Evolutionary conservation across 2,113 vertebrate species (phyloP), one percentile per base, ranked within the genome.

Genomic region (Myiozetetes cayanensis): DNA sequence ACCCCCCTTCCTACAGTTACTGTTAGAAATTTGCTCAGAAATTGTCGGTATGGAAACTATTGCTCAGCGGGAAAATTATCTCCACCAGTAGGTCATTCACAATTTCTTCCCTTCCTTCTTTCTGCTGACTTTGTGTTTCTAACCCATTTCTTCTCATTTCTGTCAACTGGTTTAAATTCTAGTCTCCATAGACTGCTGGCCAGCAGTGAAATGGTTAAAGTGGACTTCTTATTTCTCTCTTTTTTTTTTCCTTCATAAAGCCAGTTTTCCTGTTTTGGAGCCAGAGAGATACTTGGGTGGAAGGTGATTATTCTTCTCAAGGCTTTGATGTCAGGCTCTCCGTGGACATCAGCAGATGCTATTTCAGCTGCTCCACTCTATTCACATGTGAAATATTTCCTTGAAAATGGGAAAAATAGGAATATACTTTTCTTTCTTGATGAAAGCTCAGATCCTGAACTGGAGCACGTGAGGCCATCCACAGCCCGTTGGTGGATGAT

Each of bases 21-120:
- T 75, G 49, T 25, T 82, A 83, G 70, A 82, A 81, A 78, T 72
- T 75, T 72, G 61, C 49, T 75, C 77, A 94, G 72, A 90, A 94
- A 50, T 87, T 85, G 59, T 37, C 84, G 53, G n/a, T 89, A 91
- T 93, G 62, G 31, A 85, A 93, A 79, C 81, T 89, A 72, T 76
- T 78, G 59, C 91, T 94, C 28, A 85, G 49, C 71, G 79, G 49
- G 44, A 90, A 90, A 87, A 73, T 72, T 12, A 62, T 62, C 43
- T 75, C 47, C 61, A 67, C 33, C 52, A 87, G 24, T n/a, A 89
- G 52, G 19, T 66, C 53, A n/a, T 65, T 35, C n/a, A 37, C 67
- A 53, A 19, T 66, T 58, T 67, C 31, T 59, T 93, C 56, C 19
- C 47, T 70, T 68, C 49, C 43, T 68, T 62, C 74, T 76, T 83